Conservation (phyloP, 2,888 invertebrate genomes). For the Orthosia cruda region DNA sequence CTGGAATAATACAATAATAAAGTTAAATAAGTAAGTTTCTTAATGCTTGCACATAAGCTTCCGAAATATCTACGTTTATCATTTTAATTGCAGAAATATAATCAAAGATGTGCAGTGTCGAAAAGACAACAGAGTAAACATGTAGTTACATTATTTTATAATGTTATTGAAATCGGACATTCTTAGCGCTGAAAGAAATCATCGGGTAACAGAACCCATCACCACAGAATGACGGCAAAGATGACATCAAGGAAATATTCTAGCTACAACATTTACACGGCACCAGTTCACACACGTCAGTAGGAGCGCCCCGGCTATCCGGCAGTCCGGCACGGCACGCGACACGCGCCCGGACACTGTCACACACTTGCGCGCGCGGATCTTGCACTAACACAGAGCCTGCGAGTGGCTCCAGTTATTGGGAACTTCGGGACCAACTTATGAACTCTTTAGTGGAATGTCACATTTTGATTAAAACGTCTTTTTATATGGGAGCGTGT, state of each 20-base stretch:
- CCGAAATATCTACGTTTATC: neutral
- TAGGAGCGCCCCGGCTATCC: neutral
- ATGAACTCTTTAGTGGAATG: slow-evolving; percentile 16
- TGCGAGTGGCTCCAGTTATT: slow-evolving; percentile 6
- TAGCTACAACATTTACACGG: slow-evolving; percentile 80
- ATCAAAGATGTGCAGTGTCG: neutral
- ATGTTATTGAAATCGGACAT: slow-evolving; percentile 25
- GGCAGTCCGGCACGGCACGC: neutral
- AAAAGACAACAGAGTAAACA: neutral
- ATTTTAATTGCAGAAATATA: slow-evolving; percentile 2
- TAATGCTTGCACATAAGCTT: slow-evolving; percentile 39
- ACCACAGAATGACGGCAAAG: slow-evolving; percentile 50
- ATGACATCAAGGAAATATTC: slow-evolving; percentile 62
- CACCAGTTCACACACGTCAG: slow-evolving; percentile 17
- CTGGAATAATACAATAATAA: slow-evolving; percentile 40
- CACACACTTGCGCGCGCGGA: slow-evolving; percentile 16
- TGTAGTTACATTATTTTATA: neutral
- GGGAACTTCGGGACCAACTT: neutral
- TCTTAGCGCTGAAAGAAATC: slow-evolving; percentile 27
- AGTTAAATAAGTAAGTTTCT: slow-evolving; percentile 46
- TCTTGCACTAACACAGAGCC: slow-evolving; percentile 22
- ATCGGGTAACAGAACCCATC: slow-evolving; percentile 35
- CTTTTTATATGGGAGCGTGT: neutral
- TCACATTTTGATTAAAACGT: slow-evolving; percentile 15
- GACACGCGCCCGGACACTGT: neutral